These are phyloP conservation scores for Tolmerus cingulatus DNA, from an alignment of 2,888 invertebrate species.

Conservation along the genomic window DNA sequence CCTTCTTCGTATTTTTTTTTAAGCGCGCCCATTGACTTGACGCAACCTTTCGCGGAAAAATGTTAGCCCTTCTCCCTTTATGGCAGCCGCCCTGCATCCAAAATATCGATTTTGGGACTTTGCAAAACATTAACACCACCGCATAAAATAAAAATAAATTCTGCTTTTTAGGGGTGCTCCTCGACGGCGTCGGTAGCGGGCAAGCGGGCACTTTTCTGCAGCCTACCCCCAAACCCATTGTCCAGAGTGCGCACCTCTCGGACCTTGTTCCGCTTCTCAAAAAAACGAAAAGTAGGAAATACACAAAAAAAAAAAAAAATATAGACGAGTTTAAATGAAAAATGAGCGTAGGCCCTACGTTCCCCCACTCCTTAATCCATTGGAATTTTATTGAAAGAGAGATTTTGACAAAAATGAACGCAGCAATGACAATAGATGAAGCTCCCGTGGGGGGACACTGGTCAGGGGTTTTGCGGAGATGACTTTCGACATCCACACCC, in stretches of 20 bases:
- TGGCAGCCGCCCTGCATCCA: not conserved
- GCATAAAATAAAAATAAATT: slow-evolving; percentile 50
- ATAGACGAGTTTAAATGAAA: slow-evolving; percentile 22
- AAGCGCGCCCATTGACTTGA: slow-evolving; percentile 48
- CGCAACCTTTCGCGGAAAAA: slow-evolving; percentile 46
- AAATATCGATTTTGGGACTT: slow-evolving; percentile 45
- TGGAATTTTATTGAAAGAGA: slow-evolving; percentile 34
- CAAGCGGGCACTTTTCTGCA: not conserved
- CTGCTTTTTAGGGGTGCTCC: slow-evolving; percentile 32
- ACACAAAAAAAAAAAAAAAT: not conserved
- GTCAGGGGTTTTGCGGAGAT: not conserved
- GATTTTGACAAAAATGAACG: slow-evolving; percentile 6
- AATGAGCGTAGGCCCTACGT: slow-evolving; percentile 21
- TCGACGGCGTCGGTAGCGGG: not conserved
- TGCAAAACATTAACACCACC: slow-evolving; percentile 48
- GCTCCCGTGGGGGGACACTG: not conserved
- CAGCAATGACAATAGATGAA: slow-evolving; percentile 12
- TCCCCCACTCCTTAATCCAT: not conserved
- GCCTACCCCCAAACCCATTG: not conserved
- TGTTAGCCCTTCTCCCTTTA: slow-evolving; percentile 25
- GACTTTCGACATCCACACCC: not conserved
- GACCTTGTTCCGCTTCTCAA: slow-evolving; percentile 10
- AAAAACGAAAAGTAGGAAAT: not conserved
- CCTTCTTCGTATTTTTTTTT: slow-evolving; percentile 44
- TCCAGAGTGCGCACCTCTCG: not conserved